These are phyloP conservation scores for Pharmacophagus antenor DNA, from an alignment of 2,888 invertebrate species.

Conservation along the genomic window DNA sequence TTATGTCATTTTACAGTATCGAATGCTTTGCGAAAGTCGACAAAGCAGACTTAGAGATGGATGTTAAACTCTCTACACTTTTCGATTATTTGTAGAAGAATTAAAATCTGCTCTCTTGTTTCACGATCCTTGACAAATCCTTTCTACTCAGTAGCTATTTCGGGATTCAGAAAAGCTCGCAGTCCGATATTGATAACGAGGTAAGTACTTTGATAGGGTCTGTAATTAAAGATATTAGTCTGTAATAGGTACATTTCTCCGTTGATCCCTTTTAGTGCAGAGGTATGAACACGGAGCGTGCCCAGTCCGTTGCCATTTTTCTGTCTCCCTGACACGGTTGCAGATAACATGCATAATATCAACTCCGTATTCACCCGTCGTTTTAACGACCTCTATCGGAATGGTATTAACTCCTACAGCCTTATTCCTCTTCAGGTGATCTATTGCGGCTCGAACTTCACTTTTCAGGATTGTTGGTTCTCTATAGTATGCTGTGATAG, in stretches of 20 bases:
- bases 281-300: slow-evolving; percentile 27
- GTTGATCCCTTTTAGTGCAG: slow-evolving; percentile 22
- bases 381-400: background rate
- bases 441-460: background rate
- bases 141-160: no score
- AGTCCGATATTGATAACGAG: no score
- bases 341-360: slow-evolving; percentile 19
- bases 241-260: slow-evolving; percentile 31
- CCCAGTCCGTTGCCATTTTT: slow-evolving; percentile 33
- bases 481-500: no score
- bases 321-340: slow-evolving; percentile 32
- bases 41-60: no score
- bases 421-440: background rate
- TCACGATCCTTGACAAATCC: no score
- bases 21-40: no score
- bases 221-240: slow-evolving; percentile 33
- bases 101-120: no score
- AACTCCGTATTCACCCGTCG: background rate
- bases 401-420: background rate
- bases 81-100: no score
- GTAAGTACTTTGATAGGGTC: no score
- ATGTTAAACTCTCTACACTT: no score
- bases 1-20: no score
- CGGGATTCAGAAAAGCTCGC: no score
- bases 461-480: background rate